Evolutionary conservation across 2,113 vertebrate genomes (phyloP), one percentile per base, ranked within the genome.

Genomic region (Trachemys scripta): DNA sequence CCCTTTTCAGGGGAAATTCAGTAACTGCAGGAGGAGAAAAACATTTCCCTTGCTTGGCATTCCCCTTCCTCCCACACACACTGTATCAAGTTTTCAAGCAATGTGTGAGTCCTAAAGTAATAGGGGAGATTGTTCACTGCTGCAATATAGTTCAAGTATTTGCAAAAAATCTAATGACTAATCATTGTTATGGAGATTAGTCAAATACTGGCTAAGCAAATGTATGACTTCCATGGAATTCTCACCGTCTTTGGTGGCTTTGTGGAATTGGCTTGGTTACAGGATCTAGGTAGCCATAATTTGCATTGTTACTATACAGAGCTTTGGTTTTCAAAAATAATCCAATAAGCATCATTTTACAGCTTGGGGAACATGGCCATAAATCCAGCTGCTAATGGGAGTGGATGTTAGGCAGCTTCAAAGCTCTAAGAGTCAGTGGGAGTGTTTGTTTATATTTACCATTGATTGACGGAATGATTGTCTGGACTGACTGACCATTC

Each of bases 401-500:
- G 38, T 0, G 1, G 90, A 7, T 59, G 3, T 27, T 17, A 79
- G 69, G n/a, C 24, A 51, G 56, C 24, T 19, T 13, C 47, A 85
- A 65, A 0, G 1, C 29, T 83, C 29, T 50, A 78, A 57, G 24
- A 72, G 62, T 42, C 29, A 51, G 9, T 0, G 0, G 1, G 1
- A 69, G 42, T 88, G 62, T 65, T 12, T 78, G 59, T 50, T 96
- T 27, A 29, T 45, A 80, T 49, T 65, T 83, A 1, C 1, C 19
- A 29, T 25, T 50, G 38, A n/a, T 2, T 20, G 45, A 8, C 84
- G 22, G 12, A 16, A 1, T 90, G 78, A 78, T 1, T 38, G 16
- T 20, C 69, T 81, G 20, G 24, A 14, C 0, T 93, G 65, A 69
- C 79, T 35, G 35, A 20, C 17, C 6, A 17, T 24, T 45, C 42